Evolutionary conservation across 2,797 vertebrate species (phyloP).

Genomic region (Xenops minutus): DNA sequence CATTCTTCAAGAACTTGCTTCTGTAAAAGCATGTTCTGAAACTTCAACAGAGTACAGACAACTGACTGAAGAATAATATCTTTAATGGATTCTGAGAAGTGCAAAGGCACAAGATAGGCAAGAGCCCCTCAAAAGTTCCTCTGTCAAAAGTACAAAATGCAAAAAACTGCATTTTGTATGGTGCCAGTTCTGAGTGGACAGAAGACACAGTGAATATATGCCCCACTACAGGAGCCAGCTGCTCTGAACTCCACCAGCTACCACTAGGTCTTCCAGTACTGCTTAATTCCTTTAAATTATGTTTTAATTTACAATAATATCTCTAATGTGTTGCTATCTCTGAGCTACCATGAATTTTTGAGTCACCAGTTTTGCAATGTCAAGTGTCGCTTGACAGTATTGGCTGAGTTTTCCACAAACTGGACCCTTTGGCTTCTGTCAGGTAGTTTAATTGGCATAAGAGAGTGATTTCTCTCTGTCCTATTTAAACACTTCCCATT

Average conservation of each 20-base stretch:
- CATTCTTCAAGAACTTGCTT: background rate
- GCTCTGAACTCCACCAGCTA: background rate
- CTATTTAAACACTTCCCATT: background rate
- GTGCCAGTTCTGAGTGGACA: background rate
- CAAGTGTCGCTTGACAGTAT: background rate
- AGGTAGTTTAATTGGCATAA: background rate
- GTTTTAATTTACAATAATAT: background rate
- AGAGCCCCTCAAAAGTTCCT: background rate
- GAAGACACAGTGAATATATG: background rate
- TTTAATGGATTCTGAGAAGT: background rate
- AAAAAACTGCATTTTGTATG: background rate
- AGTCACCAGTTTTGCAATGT: fast-evolving
- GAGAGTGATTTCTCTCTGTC: background rate
- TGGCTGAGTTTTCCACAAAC: background rate
- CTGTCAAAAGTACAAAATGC: background rate
- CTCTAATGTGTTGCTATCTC: background rate
- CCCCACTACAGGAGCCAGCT: background rate
- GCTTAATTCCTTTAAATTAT: background rate
- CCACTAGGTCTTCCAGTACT: background rate
- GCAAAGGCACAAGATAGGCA: background rate
- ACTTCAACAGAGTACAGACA: background rate
- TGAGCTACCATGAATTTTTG: background rate
- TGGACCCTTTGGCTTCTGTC: background rate
- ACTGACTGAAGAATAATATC: background rate
- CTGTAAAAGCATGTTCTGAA: background rate